Base-by-base conservation (phyloP, 2,888 invertebrate species). In the Leptogaster cylindrica region DNA sequence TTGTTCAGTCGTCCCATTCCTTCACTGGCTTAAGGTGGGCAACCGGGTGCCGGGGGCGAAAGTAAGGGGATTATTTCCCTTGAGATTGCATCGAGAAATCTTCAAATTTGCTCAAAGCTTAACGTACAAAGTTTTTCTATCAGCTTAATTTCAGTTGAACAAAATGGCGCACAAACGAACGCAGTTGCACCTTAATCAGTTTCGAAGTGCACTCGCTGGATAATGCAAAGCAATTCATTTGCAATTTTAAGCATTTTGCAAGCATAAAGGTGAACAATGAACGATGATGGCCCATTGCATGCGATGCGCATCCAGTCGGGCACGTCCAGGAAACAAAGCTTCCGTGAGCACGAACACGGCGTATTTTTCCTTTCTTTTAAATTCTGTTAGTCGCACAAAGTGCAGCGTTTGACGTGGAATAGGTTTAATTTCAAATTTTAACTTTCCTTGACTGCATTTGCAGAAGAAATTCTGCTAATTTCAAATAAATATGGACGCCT, bases 191-290 rank as follows among this genome's bases (percentile, higher is more conserved):
- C 31, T 52, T 52, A 52, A 52, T 52, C 31, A 52, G 52, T 52
- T 52, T 33, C 2, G 33, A 52, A 52, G 33, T 52, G 52, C n/a
- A 52, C 33, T 28, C 52, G 16, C 33, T 52, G 52, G 28, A 33
- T 52, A 52, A 52, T 52, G 28, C 52, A 28, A 33, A 2, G 52
- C 52, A 27, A 52, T 52, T 52, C 52, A 52, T 52, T 52, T 52
- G 33, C 52, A 52, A 52, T 52, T 52, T 52, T 52, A 52, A 52
- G 33, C 31, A 8, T 31, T 52, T n/a, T 28, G 12, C 39, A n/a
- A 12, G 39, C n/a, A 10, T 12, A 39, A 39, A 3, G 39, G 39
- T 10, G n/a, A 10, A 10, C n/a, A 7, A 4, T 6, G 39, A 39
- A n/a, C n/a, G n/a, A n/a, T n/a, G n/a, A n/a, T n/a, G n/a, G n/a